These are phyloP conservation scores for Cerceris ruficornis DNA, from an alignment of 2,888 invertebrate species.

Conservation along the genomic window DNA sequence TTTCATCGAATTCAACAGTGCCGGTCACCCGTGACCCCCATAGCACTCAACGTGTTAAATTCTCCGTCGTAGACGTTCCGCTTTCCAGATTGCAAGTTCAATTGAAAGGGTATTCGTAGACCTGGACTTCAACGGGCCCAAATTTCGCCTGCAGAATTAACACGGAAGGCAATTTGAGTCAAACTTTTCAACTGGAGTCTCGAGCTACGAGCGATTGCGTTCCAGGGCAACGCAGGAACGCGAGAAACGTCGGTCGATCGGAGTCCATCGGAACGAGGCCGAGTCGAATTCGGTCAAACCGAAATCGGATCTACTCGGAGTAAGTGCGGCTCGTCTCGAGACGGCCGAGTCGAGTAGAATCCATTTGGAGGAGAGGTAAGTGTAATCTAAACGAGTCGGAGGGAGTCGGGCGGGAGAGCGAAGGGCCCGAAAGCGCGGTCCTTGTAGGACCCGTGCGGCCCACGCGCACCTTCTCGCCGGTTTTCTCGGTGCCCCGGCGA, in stretches of 20 bases:
- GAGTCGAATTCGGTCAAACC: not conserved
- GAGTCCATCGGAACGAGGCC: not conserved
- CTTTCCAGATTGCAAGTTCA: too few relatives aligned
- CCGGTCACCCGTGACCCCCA: too few relatives aligned
- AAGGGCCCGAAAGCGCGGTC: constrained; percentile 62
- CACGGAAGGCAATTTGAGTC: too few relatives aligned
- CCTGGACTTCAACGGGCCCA: too few relatives aligned
- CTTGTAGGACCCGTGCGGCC: constrained; percentile 77
- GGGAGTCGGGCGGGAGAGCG: constrained; percentile 31
- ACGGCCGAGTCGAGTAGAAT: not conserved
- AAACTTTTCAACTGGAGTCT: too few relatives aligned
- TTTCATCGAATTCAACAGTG: too few relatives aligned
- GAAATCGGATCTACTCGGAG: not conserved
- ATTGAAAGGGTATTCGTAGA: too few relatives aligned
- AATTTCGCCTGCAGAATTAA: too few relatives aligned
- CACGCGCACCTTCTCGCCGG: constrained; percentile 76
- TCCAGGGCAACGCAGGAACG: not conserved
- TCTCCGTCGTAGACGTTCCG: too few relatives aligned
- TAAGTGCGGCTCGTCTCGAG: not conserved
- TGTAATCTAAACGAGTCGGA: constrained; percentile 22
- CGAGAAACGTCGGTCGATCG: not conserved
- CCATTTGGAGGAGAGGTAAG: not conserved
- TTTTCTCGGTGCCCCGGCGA: constrained; percentile 64
- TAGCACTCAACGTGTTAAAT: too few relatives aligned
- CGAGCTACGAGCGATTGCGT: not conserved